phyloP scores from a whole-genome alignment of 2,113 vertebrate genomes.

The Holacanthus passer region DNA sequence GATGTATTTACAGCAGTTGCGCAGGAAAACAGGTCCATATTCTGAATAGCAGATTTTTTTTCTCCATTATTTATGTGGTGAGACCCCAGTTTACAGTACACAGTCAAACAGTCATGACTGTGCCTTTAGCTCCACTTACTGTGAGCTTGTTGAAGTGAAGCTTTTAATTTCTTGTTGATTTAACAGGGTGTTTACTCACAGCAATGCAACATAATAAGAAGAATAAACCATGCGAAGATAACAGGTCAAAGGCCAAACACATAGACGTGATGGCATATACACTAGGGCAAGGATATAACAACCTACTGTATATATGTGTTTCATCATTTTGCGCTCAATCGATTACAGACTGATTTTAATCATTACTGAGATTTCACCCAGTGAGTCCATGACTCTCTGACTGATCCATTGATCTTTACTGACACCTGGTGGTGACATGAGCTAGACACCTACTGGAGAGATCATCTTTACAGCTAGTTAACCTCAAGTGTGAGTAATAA shows the following conservation, averaged over 20 bases:
- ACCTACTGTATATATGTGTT: no score
- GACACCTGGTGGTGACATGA: conserved; percentile 60
- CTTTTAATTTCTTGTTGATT: background rate
- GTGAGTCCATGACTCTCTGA: background rate
- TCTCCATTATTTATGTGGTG: background rate
- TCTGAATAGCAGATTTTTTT: background rate
- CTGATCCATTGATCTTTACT: conserved; percentile 33
- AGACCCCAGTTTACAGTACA: background rate
- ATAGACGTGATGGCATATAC: no score
- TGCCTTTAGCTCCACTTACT: background rate
- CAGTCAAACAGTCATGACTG: background rate
- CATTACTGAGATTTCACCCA: background rate
- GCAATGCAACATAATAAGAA: background rate
- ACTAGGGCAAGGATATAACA: no score
- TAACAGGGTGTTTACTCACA: background rate
- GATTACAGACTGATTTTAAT: no score
- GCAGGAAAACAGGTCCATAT: background rate
- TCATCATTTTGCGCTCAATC: no score
- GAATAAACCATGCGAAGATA: background rate
- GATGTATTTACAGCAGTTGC: background rate
- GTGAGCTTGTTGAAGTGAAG: background rate
- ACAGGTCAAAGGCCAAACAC: background rate
- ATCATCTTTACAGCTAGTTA: no score
- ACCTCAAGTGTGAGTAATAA: no score
- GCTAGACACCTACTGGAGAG: no score